A percentile compares a stretch with the other conserved stretches of the same genome.
Conservation (phyloP, 2,797 vertebrate genomes). For the Anguilla marmorata region DNA sequence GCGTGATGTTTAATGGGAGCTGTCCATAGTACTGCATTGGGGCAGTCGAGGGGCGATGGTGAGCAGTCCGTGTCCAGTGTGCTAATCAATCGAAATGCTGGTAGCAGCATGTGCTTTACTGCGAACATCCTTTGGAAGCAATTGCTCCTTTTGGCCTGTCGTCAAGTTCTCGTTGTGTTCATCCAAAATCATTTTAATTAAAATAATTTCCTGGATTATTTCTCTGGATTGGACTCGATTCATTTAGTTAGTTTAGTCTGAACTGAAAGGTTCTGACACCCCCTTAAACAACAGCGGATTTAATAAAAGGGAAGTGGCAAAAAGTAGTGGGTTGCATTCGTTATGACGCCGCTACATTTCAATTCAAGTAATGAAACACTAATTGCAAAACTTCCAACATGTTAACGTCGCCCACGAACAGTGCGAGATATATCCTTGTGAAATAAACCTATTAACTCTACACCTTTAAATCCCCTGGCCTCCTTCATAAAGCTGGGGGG, state of each 20-base stretch:
- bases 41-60: slow-evolving; percentile 55
- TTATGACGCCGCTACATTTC: not conserved
- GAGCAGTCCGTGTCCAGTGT: slow-evolving; percentile 40
- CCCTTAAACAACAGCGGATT: not conserved
- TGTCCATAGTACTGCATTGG: slow-evolving; percentile 72
- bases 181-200: slow-evolving; percentile 27
- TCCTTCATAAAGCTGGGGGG: not conserved
- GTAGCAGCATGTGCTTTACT: slow-evolving; percentile 19
- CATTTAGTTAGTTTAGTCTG: slow-evolving; percentile 24
- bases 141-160: not conserved
- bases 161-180: not conserved
- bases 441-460: not conserved
- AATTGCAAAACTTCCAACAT: not conserved
- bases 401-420: not conserved
- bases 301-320: slow-evolving; percentile 5
- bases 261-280: slow-evolving; percentile 8
- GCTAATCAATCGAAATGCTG: slow-evolving; percentile 40
- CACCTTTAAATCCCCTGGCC: not conserved
- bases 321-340: not conserved
- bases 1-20: slow-evolving; percentile 57
- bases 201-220: slow-evolving; percentile 26
- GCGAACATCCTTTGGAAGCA: not conserved
- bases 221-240: slow-evolving; percentile 24
- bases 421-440: not conserved
- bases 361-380: not conserved